Conservation (phyloP, 2,888 invertebrate genomes). For the Acleris sparsana region DNA sequence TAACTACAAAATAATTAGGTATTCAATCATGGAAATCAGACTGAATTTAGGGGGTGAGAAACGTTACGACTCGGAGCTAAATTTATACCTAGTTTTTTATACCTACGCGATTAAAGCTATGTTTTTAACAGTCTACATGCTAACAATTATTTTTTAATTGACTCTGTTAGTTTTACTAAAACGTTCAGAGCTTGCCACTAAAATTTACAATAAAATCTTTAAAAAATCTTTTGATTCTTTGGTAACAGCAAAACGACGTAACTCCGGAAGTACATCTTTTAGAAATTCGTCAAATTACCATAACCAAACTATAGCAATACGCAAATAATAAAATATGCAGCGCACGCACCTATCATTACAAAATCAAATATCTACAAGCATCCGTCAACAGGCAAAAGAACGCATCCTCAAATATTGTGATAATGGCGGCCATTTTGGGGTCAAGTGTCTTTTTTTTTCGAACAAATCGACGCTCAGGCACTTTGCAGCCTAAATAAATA, state of each 20-base stretch:
- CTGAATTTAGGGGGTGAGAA: no score
- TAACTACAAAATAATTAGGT: no score
- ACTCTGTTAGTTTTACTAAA: no score
- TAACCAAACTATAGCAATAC: conserved; percentile 13
- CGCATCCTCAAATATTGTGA: conserved; percentile 34
- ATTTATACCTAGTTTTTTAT: no score
- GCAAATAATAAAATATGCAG: conserved; percentile 28
- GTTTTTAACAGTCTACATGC: no score
- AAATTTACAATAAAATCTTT: no score
- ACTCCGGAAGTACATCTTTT: not conserved
- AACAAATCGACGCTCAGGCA: conserved; percentile 37
- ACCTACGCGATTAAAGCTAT: no score
- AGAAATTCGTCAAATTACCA: conserved; percentile 20
- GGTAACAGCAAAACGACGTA: not conserved
- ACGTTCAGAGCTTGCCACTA: no score
- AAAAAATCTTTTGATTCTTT: not conserved
- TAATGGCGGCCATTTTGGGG: conserved; percentile 32
- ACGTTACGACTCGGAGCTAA: no score
- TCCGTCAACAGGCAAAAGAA: conserved; percentile 29
- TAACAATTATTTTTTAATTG: no score
- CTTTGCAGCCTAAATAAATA: conserved; percentile 41
- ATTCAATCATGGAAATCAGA: no score
- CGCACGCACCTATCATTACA: conserved; percentile 31
- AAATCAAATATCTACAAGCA: conserved; percentile 31
- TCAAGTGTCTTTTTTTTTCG: conserved; percentile 34